phyloP scores from a whole-genome alignment of 2,113 vertebrate species.

The Pycnonotus jocosus region DNA sequence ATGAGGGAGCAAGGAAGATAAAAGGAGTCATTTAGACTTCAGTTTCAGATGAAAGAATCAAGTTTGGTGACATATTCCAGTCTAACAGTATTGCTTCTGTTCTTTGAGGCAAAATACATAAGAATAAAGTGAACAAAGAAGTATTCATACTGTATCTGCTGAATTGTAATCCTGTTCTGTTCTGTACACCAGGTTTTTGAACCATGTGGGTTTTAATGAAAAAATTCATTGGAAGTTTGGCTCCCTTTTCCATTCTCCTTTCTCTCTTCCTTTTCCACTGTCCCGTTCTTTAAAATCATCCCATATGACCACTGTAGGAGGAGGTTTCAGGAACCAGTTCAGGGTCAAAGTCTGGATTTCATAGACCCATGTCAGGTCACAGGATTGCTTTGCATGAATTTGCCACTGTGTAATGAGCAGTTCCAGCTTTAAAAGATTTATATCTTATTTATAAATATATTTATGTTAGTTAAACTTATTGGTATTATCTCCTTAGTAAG shows the following conservation, averaged over 20 bases:
- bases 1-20: slow-evolving; percentile 55
- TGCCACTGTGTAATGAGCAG: background rate
- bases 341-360: slow-evolving; percentile 25
- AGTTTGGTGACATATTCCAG: slow-evolving; percentile 52
- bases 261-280: background rate
- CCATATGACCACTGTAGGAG: background rate
- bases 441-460: background rate
- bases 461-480: background rate
- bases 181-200: background rate
- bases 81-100: slow-evolving; percentile 56
- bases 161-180: background rate
- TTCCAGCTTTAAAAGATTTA: background rate
- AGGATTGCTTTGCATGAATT: background rate
- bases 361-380: background rate
- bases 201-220: background rate
- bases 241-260: background rate
- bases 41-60: slow-evolving; percentile 59
- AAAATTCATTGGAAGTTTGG: background rate
- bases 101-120: slow-evolving; percentile 39
- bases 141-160: background rate
- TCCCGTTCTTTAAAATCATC: background rate
- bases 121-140: slow-evolving; percentile 51
- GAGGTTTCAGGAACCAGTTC: background rate
- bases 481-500: background rate
- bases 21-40: slow-evolving; percentile 69